These are phyloP conservation scores for Hydrochoerus hydrochaeris DNA, from an alignment of 2,113 vertebrate species.

Conservation along the genomic window DNA sequence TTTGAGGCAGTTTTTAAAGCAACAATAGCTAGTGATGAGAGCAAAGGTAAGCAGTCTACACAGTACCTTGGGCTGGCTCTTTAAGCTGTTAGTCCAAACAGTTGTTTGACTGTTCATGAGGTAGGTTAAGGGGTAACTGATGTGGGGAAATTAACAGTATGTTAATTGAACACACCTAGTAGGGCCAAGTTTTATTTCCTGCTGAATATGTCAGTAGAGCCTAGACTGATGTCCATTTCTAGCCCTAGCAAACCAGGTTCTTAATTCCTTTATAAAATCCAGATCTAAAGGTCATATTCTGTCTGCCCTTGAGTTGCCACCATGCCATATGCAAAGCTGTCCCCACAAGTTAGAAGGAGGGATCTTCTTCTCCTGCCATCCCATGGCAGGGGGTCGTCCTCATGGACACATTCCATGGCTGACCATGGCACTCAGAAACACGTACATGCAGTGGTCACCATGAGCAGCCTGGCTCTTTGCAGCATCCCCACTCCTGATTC, in stretches of 20 bases:
- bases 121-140: background rate
- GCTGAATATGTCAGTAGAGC: background rate
- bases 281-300: background rate
- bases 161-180: background rate
- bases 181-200: background rate
- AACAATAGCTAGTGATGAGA: background rate
- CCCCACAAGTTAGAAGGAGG: background rate
- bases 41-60: background rate
- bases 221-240: background rate
- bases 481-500: background rate
- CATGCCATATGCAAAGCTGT: background rate
- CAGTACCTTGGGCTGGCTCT: background rate
- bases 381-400: background rate
- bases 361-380: background rate
- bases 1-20: background rate
- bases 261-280: constrained; percentile 5
- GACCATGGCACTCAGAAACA: background rate
- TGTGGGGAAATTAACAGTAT: accelerated
- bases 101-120: background rate
- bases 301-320: background rate
- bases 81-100: background rate
- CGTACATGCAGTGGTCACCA: background rate
- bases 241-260: background rate
- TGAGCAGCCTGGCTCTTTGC: background rate
- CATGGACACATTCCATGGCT: background rate